Percentiles rank a stretch among this genome's conserved stretches.
Evolutionary conservation across 1,140 invertebrate genomes (phyloP).

Genomic region (Drosophila lacteicornis): DNA sequence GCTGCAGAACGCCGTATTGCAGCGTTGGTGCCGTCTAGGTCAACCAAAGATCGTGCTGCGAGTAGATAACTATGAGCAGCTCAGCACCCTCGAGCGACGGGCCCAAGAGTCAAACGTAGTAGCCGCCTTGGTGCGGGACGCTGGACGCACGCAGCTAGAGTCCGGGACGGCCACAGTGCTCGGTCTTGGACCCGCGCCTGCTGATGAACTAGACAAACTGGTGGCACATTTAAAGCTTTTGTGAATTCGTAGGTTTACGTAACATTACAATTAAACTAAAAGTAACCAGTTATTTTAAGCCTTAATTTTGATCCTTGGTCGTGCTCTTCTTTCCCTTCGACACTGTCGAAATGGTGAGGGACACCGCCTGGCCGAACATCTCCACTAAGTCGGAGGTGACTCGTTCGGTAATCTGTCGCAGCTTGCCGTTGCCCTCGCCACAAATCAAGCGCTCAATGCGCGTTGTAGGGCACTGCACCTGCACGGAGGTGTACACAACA

Average conservation of each 20-base stretch:
- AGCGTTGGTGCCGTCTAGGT: conserved; percentile 88
- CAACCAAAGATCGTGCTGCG: conserved; percentile 91
- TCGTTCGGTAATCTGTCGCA: conserved; percentile 88
- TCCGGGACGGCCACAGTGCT: conserved; percentile 89
- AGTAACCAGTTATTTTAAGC: background rate
- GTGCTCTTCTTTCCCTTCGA: conserved; percentile 42
- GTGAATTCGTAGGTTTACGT: conserved; percentile 74
- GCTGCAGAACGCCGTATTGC: conserved; percentile 84
- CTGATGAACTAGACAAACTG: conserved; percentile 88
- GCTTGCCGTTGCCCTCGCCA: conserved; percentile 88
- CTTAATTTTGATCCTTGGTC: background rate
- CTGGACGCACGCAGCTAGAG: conserved; percentile 91
- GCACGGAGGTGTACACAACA: conserved; percentile 87
- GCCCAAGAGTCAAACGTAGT: conserved; percentile 88
- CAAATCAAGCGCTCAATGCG: conserved; percentile 88
- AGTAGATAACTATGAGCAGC: conserved; percentile 86
- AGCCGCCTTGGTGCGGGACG: conserved; percentile 89
- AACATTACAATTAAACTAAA: conserved; percentile 41
- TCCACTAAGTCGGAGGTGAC: conserved; percentile 85
- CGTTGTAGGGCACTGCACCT: conserved; percentile 87
- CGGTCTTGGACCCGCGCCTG: conserved; percentile 90
- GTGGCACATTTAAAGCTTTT: conserved; percentile 90
- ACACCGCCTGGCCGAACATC: conserved; percentile 82
- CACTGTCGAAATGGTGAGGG: conserved; percentile 78
- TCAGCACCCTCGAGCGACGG: conserved; percentile 85